A percentile compares a stretch with the other conserved stretches of the same genome.
These are phyloP conservation scores for Avahi laniger DNA, from an alignment of 2,797 vertebrate genomes.

Conservation along the genomic window DNA sequence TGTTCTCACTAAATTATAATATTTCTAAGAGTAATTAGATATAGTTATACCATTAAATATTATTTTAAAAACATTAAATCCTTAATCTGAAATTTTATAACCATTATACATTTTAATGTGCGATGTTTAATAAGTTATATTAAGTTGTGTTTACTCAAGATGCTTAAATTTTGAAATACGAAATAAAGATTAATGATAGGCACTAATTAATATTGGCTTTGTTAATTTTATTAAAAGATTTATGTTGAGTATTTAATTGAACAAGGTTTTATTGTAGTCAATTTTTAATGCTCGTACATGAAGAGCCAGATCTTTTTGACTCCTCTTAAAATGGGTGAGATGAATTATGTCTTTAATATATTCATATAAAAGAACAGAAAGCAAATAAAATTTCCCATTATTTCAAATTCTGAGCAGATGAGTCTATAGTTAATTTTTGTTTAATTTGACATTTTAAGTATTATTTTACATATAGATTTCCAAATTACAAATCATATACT, in stretches of 20 bases:
- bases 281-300: constrained; percentile 2
- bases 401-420: constrained; percentile 38
- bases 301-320: constrained; percentile 15
- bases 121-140: neutral
- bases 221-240: constrained; percentile 43
- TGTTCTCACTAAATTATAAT: neutral
- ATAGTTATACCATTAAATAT: neutral
- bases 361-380: constrained; percentile 18
- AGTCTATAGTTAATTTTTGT: constrained; percentile 28
- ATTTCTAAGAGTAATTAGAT: constrained; percentile 12
- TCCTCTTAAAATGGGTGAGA: neutral
- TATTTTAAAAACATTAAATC: constrained; percentile 44
- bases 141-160: neutral
- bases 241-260: neutral
- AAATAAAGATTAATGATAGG: constrained; percentile 32
- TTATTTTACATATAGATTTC: constrained; percentile 13
- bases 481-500: neutral
- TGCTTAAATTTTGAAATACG: constrained; percentile 36
- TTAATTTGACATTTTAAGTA: constrained; percentile 11
- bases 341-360: constrained; percentile 26
- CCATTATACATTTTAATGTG: constrained; percentile 8
- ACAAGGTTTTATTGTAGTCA: neutral
- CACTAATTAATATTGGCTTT: neutral
- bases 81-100: constrained; percentile 22
- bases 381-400: neutral